A percentile compares a stretch with the other conserved stretches of the same genome.
phyloP scores from a whole-genome alignment of 2,888 invertebrate species.

The Ctenicera cuprea region DNA sequence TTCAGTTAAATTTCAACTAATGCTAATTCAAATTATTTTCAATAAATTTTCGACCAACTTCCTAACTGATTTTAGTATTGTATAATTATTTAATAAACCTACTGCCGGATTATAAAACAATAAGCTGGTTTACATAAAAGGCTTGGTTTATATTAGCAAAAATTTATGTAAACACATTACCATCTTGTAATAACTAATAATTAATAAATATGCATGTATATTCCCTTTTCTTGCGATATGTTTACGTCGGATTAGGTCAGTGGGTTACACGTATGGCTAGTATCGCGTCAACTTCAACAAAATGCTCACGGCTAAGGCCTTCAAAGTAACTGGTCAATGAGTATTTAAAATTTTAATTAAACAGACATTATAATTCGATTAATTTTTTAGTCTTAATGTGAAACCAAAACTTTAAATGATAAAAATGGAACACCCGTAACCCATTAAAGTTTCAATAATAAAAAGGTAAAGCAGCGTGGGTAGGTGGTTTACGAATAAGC shows the following conservation, averaged over 20 bases:
- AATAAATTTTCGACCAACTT: no score
- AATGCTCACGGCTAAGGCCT: not conserved
- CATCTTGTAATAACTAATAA: not conserved
- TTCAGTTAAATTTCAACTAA: no score
- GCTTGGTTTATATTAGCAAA: not conserved
- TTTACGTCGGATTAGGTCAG: conserved; percentile 2
- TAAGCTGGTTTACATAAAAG: no score
- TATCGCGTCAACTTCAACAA: not conserved
- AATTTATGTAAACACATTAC: conserved; percentile 3
- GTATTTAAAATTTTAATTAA: not conserved
- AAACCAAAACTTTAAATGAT: no score
- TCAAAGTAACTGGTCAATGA: not conserved
- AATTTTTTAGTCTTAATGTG: not conserved
- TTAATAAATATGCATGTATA: not conserved
- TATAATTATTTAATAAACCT: no score
- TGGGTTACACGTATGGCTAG: conserved; percentile 15
- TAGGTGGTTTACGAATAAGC: no score
- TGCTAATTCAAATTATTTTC: no score
- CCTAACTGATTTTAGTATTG: no score
- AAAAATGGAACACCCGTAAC: no score
- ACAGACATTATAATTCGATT: not conserved
- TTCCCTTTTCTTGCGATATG: conserved; percentile 5
- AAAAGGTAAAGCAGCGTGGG: no score
- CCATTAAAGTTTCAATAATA: no score
- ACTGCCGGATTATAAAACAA: no score